phyloP scores from a whole-genome alignment of 2,113 vertebrate genomes.

The Halcyon senegalensis region DNA sequence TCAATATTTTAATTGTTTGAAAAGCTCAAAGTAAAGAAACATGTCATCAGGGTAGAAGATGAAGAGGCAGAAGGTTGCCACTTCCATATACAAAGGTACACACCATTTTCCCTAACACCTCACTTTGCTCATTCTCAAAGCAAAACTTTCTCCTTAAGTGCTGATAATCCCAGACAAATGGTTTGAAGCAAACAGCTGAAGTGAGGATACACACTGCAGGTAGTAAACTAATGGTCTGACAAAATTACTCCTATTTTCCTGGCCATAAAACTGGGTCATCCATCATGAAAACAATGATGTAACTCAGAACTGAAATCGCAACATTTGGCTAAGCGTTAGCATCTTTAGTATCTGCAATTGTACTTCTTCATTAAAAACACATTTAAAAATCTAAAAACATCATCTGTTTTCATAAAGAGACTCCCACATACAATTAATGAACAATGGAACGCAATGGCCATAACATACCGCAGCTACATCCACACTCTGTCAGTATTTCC shows the following conservation, averaged over 20 bases:
- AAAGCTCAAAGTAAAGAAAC: background rate
- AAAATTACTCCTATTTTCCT: slow-evolving; percentile 10
- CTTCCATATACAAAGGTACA: background rate
- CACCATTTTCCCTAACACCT: background rate
- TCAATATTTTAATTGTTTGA: background rate
- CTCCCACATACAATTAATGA: background rate
- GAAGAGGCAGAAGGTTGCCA: background rate
- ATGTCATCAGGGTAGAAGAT: background rate
- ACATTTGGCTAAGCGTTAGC: background rate
- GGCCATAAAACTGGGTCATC: background rate
- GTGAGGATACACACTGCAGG: background rate
- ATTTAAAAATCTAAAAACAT: background rate
- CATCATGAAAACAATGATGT: background rate
- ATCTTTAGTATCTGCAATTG: background rate
- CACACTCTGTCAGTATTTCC: background rate
- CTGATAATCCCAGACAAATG: background rate
- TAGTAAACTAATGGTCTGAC: slow-evolving; percentile 6
- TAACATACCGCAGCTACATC: background rate
- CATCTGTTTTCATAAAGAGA: background rate
- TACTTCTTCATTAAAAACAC: background rate
- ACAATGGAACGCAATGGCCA: background rate
- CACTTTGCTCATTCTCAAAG: background rate
- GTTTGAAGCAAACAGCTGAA: background rate
- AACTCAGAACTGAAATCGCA: background rate
- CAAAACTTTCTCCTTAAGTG: background rate